phyloP scores from a whole-genome alignment of 1,140 invertebrate species.

The Colletes gigas region DNA sequence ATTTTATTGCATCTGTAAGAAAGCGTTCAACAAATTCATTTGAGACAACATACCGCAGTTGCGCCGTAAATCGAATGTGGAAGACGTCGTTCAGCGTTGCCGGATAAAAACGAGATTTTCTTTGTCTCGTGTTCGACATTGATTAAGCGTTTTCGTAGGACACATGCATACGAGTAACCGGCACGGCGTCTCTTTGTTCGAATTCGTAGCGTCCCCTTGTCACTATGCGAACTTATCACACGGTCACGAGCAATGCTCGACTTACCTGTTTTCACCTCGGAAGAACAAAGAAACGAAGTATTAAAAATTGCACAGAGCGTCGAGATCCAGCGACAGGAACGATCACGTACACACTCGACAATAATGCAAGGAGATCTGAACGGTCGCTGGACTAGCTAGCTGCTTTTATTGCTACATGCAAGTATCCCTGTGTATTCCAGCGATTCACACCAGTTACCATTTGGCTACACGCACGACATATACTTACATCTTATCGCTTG shows the following conservation, averaged over 20 bases:
- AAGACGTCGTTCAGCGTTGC: neutral
- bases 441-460: constrained; percentile 25
- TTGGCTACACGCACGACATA: constrained; percentile 26
- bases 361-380: constrained; percentile 55
- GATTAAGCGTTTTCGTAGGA: neutral
- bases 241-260: neutral
- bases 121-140: constrained; percentile 14
- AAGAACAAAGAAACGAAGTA: constrained; percentile 12
- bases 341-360: constrained; percentile 35
- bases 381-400: constrained; percentile 54
- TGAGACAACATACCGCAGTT: constrained; percentile 31
- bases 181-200: constrained; percentile 32
- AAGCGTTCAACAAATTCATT: constrained; percentile 2
- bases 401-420: constrained; percentile 64
- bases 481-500: neutral
- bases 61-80: constrained; percentile 26
- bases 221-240: neutral
- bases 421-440: constrained; percentile 38
- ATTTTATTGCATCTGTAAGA: neutral
- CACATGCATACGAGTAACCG: neutral
- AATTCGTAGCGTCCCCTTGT: constrained; percentile 25
- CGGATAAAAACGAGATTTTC: neutral
- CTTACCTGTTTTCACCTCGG: constrained; percentile 29
- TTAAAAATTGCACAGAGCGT: neutral
- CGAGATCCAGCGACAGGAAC: constrained; percentile 18